Base-by-base conservation (phyloP, 2,888 invertebrate genomes). In the Sphaerophoria rueppellii region DNA sequence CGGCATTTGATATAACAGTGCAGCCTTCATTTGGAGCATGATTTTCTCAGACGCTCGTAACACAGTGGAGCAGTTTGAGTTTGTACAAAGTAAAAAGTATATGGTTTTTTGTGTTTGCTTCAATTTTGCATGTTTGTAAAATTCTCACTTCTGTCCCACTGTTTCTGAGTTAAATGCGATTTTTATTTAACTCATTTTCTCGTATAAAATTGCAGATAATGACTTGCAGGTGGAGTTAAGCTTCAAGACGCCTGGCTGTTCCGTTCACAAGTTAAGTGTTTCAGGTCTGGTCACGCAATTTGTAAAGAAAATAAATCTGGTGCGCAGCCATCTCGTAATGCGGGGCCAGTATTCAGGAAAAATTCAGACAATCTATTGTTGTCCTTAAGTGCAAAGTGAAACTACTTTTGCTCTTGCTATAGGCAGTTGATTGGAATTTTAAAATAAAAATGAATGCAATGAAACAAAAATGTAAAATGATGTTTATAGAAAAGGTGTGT, bases 1-100 rank as follows among this genome's bases (percentile, higher is more conserved):
- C 60, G 60, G 60, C 60, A 60, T 60, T 24, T 40, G 52, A n/a
- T 43, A 55, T 54, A 52, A 12, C 32, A 61, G 60, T 57, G 4
- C 46, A 72, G 35, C 82, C 77, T 77, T 72, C 82, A 73, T 67
- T 16, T 46, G 52, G 81, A 81, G 70, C 71, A 60, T 57, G 52
- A 4, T 71, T 34, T 48, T 50, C 34, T 34, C 32, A 16, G 58
- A 16, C 34, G 35, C 24, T 48, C 37, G 9, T 16, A n/a, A 43
- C 9, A 71, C 63, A 71, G 52, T 61, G 46, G 43, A 32, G 7
- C n/a, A n/a, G 9, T n/a, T 32, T 46, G 4, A 2, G 5, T 12
- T 2, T 0, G 1, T 34, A 43, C 0, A 11, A 60, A 24, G 24
- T 3, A 2, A 4, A 43, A 43, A 11, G 9, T 0, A 5, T 6